phyloP scores from a whole-genome alignment of 2,888 invertebrate genomes.

The Caenorhabditis imperialis region DNA sequence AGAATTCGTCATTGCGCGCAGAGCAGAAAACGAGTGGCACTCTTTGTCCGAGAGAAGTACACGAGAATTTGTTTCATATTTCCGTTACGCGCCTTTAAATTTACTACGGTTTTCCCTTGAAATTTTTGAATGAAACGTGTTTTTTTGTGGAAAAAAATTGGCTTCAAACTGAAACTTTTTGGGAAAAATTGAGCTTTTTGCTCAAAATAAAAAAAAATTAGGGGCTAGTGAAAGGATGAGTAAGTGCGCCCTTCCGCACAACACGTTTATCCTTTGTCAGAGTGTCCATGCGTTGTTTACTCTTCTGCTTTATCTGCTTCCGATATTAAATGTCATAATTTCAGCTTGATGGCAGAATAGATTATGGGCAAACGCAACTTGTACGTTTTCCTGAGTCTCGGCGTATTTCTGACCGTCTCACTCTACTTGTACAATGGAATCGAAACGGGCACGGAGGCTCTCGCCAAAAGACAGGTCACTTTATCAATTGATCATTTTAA shows the following conservation, averaged over 20 bases:
- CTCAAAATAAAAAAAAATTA: too few species aligned
- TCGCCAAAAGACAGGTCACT: constrained; percentile 30
- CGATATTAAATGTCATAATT: constrained; percentile 4
- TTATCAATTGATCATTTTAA: neutral
- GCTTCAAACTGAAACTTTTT: too few species aligned
- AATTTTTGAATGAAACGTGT: too few species aligned
- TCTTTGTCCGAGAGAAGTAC: too few species aligned
- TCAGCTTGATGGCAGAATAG: constrained; percentile 37
- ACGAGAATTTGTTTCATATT: too few species aligned
- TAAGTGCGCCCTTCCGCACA: constrained; percentile 16
- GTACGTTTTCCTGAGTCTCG: constrained; percentile 34
- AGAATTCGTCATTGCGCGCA: too few species aligned
- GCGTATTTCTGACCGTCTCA: constrained; percentile 41
- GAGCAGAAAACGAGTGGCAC: too few species aligned
- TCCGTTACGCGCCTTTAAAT: too few species aligned
- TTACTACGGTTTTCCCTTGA: too few species aligned
- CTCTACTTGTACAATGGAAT: constrained; percentile 51
- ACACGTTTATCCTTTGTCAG: constrained; percentile 1
- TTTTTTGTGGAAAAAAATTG: too few species aligned
- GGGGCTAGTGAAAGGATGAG: neutral
- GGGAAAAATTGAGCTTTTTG: too few species aligned
- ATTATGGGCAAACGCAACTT: constrained; percentile 37
- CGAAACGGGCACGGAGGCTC: constrained; percentile 30
- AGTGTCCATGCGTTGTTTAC: neutral
- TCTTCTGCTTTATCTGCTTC: constrained; percentile 1